Evolutionary conservation across 64 coral and sea anemone genomes (phyloP), one percentile per base, ranked within the genome.

Genomic region (Montipora foliosa): DNA sequence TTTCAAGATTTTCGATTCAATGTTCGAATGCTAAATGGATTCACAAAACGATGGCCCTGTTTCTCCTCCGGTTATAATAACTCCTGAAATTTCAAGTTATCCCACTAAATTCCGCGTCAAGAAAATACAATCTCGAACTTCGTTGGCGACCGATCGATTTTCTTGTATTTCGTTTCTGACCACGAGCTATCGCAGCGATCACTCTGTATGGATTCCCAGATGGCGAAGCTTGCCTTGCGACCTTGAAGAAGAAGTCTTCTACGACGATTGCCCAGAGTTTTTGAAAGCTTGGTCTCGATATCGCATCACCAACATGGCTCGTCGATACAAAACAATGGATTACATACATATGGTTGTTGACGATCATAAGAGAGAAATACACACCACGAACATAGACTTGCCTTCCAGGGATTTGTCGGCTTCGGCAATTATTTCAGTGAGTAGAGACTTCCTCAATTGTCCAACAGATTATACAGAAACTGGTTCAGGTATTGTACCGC

Each of bases 321-420:
- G 96, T 44, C 87, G 96, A 25, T 98, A 98, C 61, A 98, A 98
- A 75, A 98, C 96, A 67, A 98, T 98, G 96, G 96, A 98, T 87
- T 98, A 98, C 77, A 98, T 98, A 47, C 92, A 98, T 66, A 98
- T 98, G 96, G 88, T 98, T 86, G 80, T 98, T n/a, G 93, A 78
- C 19, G 94, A 93, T 78, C 81, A 16, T 21, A 87, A 50, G 22
- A 91, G 79, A 19, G 79, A 95, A 29, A 79, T 84, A 13, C 64
- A 93, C 69, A 51, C 79, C 25, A 51, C 83, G 9, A 89, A 95
- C 15, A 14, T 92, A 13, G 93, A 88, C 78, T 24, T 62, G 1
- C 7, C 49, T 62, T 95, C 81, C 70, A 89, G 93, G 17, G 91
- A 94, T 53, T 67, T 98, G 72, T 88, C 92, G 2, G 87, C 83